Evolutionary conservation across 2,888 invertebrate species (phyloP).

Genomic region (Temnothorax rugatulus): DNA sequence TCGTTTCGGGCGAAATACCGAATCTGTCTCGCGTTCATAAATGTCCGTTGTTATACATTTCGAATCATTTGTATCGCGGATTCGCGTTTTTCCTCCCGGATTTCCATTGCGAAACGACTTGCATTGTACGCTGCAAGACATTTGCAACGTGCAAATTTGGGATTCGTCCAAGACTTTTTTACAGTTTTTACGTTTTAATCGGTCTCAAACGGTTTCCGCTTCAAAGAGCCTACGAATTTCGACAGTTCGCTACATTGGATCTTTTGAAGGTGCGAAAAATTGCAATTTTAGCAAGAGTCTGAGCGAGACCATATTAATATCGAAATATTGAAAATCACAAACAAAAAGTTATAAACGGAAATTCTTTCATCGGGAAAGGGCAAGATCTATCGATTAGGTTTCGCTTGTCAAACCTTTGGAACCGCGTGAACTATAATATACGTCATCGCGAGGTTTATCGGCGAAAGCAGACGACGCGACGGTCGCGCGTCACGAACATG

Average conservation of each 20-base stretch:
- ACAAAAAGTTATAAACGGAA: neutral
- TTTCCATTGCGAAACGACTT: constrained; percentile 10
- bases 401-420: neutral
- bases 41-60: constrained; percentile 3
- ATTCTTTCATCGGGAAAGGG: neutral
- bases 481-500: constrained; percentile 33
- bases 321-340: neutral
- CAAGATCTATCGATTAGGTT: neutral
- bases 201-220: neutral
- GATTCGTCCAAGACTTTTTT: neutral
- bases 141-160: neutral
- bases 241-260: neutral
- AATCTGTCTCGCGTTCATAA: constrained; percentile 30
- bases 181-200: neutral
- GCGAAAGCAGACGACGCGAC: constrained; percentile 4
- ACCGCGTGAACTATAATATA: constrained; percentile 17
- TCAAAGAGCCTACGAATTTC: neutral
- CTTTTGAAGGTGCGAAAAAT: neutral
- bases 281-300: neutral
- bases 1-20: constrained; percentile 33
- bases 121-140: neutral
- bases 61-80: constrained; percentile 28
- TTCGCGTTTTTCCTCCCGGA: neutral
- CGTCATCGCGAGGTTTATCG: constrained; percentile 37
- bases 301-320: neutral